Evolutionary conservation across 2,113 vertebrate species (phyloP).

Genomic region (Cyanocitta stelleri): DNA sequence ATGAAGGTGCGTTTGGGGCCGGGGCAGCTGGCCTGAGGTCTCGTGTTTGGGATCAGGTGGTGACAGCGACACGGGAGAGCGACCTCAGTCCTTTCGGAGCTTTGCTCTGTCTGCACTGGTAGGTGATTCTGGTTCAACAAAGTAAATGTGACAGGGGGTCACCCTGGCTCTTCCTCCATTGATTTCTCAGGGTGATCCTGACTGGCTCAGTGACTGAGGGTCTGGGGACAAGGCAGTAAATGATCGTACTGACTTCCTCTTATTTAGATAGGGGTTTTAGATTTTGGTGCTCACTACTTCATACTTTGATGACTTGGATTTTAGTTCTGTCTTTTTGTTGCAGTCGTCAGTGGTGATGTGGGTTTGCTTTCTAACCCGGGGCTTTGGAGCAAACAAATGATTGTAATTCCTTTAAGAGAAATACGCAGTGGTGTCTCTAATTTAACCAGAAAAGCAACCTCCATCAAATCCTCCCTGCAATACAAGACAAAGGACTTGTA

Average conservation of each 20-base stretch:
- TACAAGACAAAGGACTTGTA: neutral
- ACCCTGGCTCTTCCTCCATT: neutral
- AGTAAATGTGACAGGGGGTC: neutral
- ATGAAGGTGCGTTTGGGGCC: accelerated
- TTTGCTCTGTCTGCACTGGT: neutral
- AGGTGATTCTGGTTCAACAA: neutral
- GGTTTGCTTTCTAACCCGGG: neutral
- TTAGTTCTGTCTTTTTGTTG: neutral
- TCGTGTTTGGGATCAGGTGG: neutral
- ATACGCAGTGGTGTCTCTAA: neutral
- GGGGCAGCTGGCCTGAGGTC: neutral
- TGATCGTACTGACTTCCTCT: neutral
- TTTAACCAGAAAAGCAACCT: neutral
- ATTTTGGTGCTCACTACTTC: neutral
- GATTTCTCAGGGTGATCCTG: slow-evolving; percentile 23
- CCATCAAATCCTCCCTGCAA: neutral
- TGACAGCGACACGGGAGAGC: accelerated
- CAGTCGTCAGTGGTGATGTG: neutral
- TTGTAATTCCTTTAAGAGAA: neutral
- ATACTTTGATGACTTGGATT: neutral
- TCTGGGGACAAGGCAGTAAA: neutral
- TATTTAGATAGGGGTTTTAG: neutral
- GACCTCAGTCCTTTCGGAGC: neutral
- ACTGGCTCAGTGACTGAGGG: neutral
- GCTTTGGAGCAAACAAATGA: neutral